Conservation (phyloP, 64 coral and sea anemone genomes). For the Platygyra sinensis region DNA sequence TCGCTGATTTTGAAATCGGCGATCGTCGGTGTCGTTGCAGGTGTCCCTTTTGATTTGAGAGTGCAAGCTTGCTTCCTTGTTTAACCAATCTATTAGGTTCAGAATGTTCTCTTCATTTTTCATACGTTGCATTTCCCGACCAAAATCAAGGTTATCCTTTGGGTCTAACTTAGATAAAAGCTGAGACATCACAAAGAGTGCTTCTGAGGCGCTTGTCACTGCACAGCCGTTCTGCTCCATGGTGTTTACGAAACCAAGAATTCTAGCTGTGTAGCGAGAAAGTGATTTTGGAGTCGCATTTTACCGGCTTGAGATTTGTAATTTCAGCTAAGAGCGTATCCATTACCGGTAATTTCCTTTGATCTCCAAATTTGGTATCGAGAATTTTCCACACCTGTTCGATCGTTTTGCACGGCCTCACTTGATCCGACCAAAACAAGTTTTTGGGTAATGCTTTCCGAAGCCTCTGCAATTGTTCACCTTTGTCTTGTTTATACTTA, state of each 20-base stretch:
- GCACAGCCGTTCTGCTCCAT: slow-evolving; percentile 61
- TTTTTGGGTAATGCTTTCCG: not conserved
- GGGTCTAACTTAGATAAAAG: slow-evolving; percentile 46
- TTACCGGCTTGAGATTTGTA: not conserved
- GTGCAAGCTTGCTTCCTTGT: too few relatives aligned
- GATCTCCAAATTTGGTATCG: not conserved
- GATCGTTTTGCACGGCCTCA: not conserved
- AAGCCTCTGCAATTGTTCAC: not conserved
- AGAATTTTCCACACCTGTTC: not conserved
- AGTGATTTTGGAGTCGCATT: slow-evolving; percentile 29
- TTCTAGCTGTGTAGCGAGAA: slow-evolving; percentile 21
- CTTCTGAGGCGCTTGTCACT: slow-evolving; percentile 46
- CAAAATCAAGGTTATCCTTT: too few relatives aligned
- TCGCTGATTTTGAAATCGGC: too few relatives aligned
- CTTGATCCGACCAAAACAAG: not conserved
- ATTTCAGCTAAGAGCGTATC: too few relatives aligned
- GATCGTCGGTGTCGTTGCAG: too few relatives aligned
- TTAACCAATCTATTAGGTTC: too few relatives aligned
- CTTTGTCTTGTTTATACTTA: not conserved
- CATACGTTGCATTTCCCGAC: too few relatives aligned
- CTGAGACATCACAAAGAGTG: slow-evolving; percentile 57
- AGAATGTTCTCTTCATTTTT: too few relatives aligned
- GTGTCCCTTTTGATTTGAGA: too few relatives aligned
- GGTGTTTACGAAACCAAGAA: slow-evolving; percentile 4
- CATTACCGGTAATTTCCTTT: slow-evolving; percentile 72